Evolutionary conservation across 2,797 vertebrate species (phyloP).

Genomic region (Sphaeramia orbicularis): DNA sequence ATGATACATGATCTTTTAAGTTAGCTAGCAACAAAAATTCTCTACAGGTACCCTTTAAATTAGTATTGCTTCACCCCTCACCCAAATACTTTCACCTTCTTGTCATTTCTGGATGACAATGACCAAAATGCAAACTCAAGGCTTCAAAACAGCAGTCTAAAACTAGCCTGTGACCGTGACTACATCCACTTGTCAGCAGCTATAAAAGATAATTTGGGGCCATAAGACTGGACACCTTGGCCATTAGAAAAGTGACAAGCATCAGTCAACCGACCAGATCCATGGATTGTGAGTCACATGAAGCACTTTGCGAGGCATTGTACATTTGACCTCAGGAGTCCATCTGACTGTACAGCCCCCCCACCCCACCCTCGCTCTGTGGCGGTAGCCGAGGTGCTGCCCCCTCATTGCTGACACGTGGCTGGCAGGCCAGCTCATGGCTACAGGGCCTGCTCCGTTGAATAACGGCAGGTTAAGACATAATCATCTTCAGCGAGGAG

Average conservation of each 20-base stretch:
- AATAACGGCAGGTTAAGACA: conserved; percentile 86
- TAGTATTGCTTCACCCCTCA: too few relatives aligned
- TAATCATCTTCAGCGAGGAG: conserved; percentile 83
- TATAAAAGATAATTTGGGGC: conserved; percentile 24
- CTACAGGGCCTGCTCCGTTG: conserved; percentile 79
- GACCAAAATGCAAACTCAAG: too few relatives aligned
- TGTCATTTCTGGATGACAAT: too few relatives aligned
- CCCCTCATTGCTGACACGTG: conserved; percentile 63
- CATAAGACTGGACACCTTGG: conserved; percentile 44
- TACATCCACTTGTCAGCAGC: conserved; percentile 2
- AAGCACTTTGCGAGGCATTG: conserved; percentile 52
- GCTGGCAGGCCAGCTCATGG: conserved; percentile 75
- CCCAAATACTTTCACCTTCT: too few relatives aligned
- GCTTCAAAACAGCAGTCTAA: too few relatives aligned
- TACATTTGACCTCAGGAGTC: conserved; percentile 68
- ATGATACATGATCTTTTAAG: too few relatives aligned
- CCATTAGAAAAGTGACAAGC: conserved; percentile 65
- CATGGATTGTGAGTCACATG: conserved; percentile 34
- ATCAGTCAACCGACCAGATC: conserved; percentile 57
- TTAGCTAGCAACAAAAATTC: too few relatives aligned
- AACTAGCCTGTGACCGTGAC: conserved; percentile 3
- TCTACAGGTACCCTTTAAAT: too few relatives aligned
- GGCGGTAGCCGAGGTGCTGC: conserved; percentile 46
- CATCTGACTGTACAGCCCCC: conserved; percentile 47
- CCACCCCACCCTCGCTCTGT: conserved; percentile 4